Conservation (phyloP, 1,140 invertebrate species). For the Vanessa tameamea region DNA sequence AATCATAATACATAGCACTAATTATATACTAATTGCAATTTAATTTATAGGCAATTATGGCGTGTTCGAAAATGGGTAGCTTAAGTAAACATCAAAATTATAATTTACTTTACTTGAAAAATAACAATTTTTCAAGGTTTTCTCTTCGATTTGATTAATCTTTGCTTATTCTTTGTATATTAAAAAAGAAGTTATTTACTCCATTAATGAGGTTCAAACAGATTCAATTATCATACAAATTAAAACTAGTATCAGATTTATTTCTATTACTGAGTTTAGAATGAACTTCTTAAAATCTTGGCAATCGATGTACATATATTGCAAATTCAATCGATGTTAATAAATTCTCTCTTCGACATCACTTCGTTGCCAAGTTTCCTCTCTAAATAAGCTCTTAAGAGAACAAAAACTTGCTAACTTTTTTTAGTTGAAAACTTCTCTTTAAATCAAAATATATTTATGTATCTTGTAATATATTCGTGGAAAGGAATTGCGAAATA, state of each 20-base stretch:
- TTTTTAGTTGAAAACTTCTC: neutral
- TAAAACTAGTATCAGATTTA: neutral
- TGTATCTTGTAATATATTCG: neutral
- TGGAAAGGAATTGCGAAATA: neutral
- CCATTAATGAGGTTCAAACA: too few species aligned
- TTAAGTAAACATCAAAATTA: too few species aligned
- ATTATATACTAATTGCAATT: too few species aligned
- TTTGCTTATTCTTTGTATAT: too few species aligned
- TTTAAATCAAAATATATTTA: neutral
- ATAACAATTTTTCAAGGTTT: too few species aligned
- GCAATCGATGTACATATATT: neutral
- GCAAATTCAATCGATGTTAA: conserved; percentile 4
- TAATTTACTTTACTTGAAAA: too few species aligned
- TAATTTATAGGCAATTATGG: too few species aligned
- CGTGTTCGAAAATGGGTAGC: too few species aligned
- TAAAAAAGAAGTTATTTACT: too few species aligned
- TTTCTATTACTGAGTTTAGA: neutral
- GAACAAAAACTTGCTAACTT: neutral
- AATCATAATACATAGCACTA: too few species aligned
- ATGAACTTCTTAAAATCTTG: neutral
- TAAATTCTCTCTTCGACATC: conserved; percentile 1
- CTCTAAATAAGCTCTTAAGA: conserved; percentile 2
- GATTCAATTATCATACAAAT: neutral
- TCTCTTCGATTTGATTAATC: too few species aligned
- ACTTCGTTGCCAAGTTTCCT: neutral